These are phyloP conservation scores for Damaliscus lunatus DNA, from an alignment of 2,113 vertebrate genomes.

Conservation along the genomic window DNA sequence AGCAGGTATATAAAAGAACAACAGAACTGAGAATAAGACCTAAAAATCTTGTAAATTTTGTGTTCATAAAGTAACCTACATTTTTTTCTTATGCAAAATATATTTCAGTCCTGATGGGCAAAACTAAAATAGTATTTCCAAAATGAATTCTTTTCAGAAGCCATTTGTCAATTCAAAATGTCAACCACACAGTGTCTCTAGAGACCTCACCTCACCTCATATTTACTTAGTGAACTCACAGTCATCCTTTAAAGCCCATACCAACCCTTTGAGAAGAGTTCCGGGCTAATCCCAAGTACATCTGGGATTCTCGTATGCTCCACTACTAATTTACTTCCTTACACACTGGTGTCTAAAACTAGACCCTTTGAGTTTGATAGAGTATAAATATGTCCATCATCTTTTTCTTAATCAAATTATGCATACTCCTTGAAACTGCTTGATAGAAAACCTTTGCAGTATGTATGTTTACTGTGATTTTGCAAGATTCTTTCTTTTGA, in stretches of 20 bases:
- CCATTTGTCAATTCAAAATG: background rate
- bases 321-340: background rate
- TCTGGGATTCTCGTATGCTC: background rate
- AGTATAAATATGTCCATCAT: background rate
- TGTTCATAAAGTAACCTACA: background rate
- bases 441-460: background rate
- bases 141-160: background rate
- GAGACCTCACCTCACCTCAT: background rate
- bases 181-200: fast-evolving
- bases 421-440: background rate
- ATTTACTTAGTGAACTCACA: background rate
- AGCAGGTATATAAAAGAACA: background rate
- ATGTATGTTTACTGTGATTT: background rate
- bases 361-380: background rate
- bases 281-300: background rate
- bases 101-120: background rate
- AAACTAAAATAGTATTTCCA: background rate
- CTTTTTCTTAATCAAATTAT: background rate
- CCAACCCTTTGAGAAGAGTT: background rate
- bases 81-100: background rate
- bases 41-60: background rate
- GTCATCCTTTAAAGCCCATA: background rate
- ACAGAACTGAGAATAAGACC: background rate
- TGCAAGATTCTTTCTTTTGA: background rate
- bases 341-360: background rate